A percentile compares a stretch with the other conserved stretches of the same genome.
These are phyloP conservation scores for Embiotoca jacksoni DNA, from an alignment of 2,113 vertebrate species.

Conservation along the genomic window DNA sequence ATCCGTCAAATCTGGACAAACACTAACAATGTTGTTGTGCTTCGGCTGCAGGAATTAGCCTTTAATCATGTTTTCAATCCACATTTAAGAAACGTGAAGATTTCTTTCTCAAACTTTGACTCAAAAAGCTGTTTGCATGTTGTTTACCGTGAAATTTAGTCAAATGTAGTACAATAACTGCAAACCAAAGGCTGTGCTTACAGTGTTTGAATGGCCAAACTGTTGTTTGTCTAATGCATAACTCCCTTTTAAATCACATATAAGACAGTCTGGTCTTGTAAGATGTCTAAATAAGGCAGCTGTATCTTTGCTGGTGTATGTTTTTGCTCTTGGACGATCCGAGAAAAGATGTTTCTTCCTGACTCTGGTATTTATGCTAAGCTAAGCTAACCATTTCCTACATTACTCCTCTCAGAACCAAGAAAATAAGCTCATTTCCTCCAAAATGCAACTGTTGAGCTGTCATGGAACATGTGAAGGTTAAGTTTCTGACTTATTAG, in stretches of 20 bases:
- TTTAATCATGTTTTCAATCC: too few species aligned
- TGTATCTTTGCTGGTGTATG: not conserved
- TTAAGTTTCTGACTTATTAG: not conserved
- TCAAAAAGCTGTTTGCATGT: not conserved
- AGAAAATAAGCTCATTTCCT: not conserved
- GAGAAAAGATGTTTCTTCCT: not conserved
- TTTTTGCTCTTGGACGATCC: not conserved
- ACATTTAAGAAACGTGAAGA: too few species aligned
- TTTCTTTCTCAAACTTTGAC: too few species aligned
- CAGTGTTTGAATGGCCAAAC: not conserved
- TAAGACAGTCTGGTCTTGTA: too few species aligned
- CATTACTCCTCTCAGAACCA: not conserved
- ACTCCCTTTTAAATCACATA: too few species aligned
- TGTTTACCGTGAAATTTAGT: not conserved
- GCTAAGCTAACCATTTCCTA: conserved; percentile 36
- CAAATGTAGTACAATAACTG: not conserved
- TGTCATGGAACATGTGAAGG: not conserved
- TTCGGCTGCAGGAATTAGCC: too few species aligned
- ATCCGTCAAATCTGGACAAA: too few species aligned
- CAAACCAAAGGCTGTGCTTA: not conserved
- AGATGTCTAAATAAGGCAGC: not conserved
- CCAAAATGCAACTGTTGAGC: not conserved
- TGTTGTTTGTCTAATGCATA: too few species aligned
- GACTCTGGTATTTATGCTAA: conserved; percentile 23
- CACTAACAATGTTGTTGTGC: too few species aligned